phyloP scores from a whole-genome alignment of 2,113 vertebrate genomes.

The Turdus rufiventris region DNA sequence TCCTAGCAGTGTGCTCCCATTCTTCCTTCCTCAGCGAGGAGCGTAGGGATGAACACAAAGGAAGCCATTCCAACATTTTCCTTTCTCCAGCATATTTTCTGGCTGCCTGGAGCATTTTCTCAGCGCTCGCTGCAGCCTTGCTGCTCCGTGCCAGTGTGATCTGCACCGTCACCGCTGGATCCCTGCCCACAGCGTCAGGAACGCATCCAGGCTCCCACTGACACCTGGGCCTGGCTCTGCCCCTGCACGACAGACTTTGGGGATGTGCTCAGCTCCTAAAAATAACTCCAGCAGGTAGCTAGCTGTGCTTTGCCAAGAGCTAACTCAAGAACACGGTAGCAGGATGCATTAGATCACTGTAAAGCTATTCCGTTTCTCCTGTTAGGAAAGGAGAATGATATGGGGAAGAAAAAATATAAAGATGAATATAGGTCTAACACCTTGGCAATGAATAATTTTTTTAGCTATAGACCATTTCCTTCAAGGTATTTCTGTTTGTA shows the following conservation, averaged over 20 bases:
- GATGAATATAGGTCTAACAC: background rate
- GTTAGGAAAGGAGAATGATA: background rate
- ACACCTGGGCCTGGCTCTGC: background rate
- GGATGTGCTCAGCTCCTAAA: conserved; percentile 3
- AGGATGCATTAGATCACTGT: background rate
- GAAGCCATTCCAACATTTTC: background rate
- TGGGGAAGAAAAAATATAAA: background rate
- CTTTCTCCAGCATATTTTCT: background rate
- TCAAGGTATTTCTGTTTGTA: background rate
- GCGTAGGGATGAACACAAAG: background rate
- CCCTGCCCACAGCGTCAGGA: background rate
- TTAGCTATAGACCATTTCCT: background rate
- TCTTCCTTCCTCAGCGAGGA: background rate
- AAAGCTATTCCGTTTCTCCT: background rate
- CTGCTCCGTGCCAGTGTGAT: background rate
- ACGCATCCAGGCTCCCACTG: background rate
- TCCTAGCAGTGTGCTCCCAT: rapidly evolving
- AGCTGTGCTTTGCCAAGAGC: background rate
- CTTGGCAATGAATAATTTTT: background rate
- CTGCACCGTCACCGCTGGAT: background rate
- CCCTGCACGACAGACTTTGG: background rate
- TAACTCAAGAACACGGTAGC: background rate
- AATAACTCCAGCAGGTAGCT: conserved; percentile 33
- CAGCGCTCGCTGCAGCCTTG: background rate
- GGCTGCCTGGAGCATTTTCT: background rate